Percentiles rank a stretch among this genome's conserved stretches.
Conservation (phyloP, 2,113 vertebrate genomes). For the Limnothrissa miodon region DNA sequence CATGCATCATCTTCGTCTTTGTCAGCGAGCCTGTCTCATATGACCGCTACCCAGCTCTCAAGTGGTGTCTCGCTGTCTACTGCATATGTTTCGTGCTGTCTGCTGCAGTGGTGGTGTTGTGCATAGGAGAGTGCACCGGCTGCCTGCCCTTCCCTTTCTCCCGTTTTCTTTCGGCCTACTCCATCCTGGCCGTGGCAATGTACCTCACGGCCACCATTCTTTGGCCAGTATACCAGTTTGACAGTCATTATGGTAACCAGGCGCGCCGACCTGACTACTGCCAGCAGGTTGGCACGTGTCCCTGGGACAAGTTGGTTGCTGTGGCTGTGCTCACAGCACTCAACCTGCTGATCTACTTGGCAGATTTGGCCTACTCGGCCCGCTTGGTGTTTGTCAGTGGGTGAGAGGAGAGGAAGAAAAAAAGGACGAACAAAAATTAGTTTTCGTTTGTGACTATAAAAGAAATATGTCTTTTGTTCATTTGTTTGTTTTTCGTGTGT, state of each 20-base stretch:
- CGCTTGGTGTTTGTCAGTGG: constrained; percentile 74
- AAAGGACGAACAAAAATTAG: neutral
- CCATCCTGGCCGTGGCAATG: constrained; percentile 72
- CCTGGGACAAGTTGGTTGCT: constrained; percentile 60
- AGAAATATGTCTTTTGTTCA: neutral
- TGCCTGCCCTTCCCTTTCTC: constrained; percentile 77
- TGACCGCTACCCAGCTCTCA: constrained; percentile 47
- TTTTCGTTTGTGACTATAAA: neutral
- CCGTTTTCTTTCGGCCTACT: constrained; percentile 75
- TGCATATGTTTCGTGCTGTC: constrained; percentile 86
- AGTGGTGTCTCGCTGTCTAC: constrained; percentile 83
- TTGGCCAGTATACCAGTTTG: constrained; percentile 82
- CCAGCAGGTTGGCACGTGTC: neutral
- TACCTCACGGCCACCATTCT: constrained; percentile 75
- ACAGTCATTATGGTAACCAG: accelerated
- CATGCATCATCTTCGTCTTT: constrained; percentile 81
- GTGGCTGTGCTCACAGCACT: constrained; percentile 74
- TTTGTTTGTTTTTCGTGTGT: neutral
- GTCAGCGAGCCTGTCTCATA: constrained; percentile 60
- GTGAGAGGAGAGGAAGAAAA: constrained; percentile 46
- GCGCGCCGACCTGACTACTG: accelerated
- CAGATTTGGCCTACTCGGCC: constrained; percentile 74
- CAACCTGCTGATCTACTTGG: constrained; percentile 82
- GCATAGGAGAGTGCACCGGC: constrained; percentile 78
- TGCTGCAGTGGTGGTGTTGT: constrained; percentile 76